These are phyloP conservation scores for Cantharis lateralis DNA, from an alignment of 2,888 invertebrate species.

Conservation along the genomic window DNA sequence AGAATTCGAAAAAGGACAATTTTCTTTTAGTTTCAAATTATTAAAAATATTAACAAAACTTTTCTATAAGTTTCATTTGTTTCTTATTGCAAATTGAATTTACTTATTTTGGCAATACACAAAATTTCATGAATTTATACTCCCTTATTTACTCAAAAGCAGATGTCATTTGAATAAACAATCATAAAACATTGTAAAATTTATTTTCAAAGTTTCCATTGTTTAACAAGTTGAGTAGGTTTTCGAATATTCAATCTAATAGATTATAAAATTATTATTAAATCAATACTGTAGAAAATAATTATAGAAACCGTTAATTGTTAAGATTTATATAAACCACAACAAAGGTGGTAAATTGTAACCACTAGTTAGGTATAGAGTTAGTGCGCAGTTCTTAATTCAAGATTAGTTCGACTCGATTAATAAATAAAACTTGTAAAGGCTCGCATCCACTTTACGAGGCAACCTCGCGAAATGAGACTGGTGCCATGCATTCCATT, in stretches of 20 bases:
- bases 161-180: not conserved
- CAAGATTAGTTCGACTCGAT: not conserved
- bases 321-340: not conserved
- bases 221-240: no score
- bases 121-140: not conserved
- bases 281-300: not conserved
- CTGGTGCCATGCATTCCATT: no score
- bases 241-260: no score
- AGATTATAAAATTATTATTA: not conserved
- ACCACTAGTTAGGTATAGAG: not conserved
- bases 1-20: not conserved
- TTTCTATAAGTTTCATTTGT: not conserved
- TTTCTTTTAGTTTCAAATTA: not conserved
- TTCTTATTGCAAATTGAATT: not conserved
- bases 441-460: no score
- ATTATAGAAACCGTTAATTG: not conserved
- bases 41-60: not conserved
- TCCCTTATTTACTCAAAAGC: not conserved
- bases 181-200: not conserved
- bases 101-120: not conserved
- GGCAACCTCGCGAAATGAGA: no score
- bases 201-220: not conserved
- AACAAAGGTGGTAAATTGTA: not conserved
- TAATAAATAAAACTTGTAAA: no score
- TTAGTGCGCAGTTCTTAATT: not conserved